Evolutionary conservation across 2,797 vertebrate species (phyloP), one percentile per base, ranked within the genome.

Genomic region (Peromyscus melanophrys): DNA sequence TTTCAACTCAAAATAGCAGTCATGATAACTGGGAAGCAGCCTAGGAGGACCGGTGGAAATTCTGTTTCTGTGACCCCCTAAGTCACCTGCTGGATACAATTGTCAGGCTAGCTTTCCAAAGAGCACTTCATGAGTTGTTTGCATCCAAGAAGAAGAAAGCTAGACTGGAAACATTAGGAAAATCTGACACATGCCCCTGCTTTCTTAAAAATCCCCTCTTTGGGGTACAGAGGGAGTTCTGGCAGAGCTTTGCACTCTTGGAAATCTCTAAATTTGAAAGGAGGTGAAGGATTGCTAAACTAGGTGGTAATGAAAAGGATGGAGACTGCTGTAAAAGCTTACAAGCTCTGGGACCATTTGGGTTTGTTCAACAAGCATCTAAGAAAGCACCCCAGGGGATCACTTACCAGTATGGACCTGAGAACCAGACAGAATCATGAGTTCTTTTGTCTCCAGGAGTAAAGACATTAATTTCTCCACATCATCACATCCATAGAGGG

Each of bases 1-100:
- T 87, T 89, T 76, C 4, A 97, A 69, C 37, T 96, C 43, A 73
- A 82, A 93, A 89, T 61, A 84, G 49, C 49, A 94, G 63, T 82
- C 89, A 71, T 0, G 6, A 37, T 87, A 94, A 23, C 37, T 65
- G 11, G 17, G 73, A 57, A 89, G 40, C 83, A 84, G 27, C 40
- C 1, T 1, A 11, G 46, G 34, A 71, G 63, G 25, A 34, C 4
- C 69, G 59, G 93, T 92, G 78, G 59, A 96, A 96, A 93, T 96
- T 95, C 81, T 71, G 80, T 89, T 92, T 80, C 55, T 86, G 65
- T 89, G 90, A 90, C 37, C 69, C 69, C 14, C 16, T 77, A 76
- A 93, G 89, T 94, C 34, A 21, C 16, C 71, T 93, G 67, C 46
- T 81, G 34, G 71, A 16, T 84, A 37, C 65, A 86, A 80, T 89